Evolutionary conservation across 2,113 vertebrate species (phyloP), one percentile per base, ranked within the genome.

Genomic region (Pseudopipra pipra): DNA sequence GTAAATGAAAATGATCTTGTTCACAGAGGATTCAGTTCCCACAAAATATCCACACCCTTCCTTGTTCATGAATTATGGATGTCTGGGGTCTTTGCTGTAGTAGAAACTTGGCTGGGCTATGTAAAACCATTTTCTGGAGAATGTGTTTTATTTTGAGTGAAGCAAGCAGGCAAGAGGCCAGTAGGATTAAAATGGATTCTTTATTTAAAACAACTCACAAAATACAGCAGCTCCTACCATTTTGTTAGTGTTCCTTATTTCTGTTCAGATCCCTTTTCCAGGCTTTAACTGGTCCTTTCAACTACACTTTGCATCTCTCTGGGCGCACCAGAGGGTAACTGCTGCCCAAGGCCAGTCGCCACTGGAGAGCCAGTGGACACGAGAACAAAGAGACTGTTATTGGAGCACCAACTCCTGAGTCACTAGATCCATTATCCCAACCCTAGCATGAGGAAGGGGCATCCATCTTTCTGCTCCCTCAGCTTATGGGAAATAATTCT

Each of bases 61-160:
- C 70, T 93, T 88, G 66, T 62, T 94, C 88, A 94, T 96, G 93
- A 97, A 95, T 97, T 97, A 97, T 94, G 92, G 95, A 94, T 96
- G 90, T 94, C 85, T 96, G 85, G 73, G 91, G 74, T 67, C 88
- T 93, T 87, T 5, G 37, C 84, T 93, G 58, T 86, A 87, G 90
- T 90, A 96, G 88, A 97, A 96, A 94, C 88, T 96, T 97, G 96
- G 96, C 96, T 93, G 70, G 73, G 49, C 73, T 97, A 44, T 56
- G 62, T 73, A 87, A 95, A 92, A 90, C 75, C 14, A 51, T 96
- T 95, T 96, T 96, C 88, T 94, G 77, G 66, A 95, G 93, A 82
- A 73, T 25, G 56, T 93, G 87, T 89, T 95, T 95, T 96, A 92
- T 94, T 94, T 95, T 93, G 96, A 96, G 92, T 70, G 83, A 96